Evolutionary conservation across 2,797 vertebrate genomes (phyloP), one percentile per base, ranked within the genome.

Genomic region (Hipposideros larvatus): DNA sequence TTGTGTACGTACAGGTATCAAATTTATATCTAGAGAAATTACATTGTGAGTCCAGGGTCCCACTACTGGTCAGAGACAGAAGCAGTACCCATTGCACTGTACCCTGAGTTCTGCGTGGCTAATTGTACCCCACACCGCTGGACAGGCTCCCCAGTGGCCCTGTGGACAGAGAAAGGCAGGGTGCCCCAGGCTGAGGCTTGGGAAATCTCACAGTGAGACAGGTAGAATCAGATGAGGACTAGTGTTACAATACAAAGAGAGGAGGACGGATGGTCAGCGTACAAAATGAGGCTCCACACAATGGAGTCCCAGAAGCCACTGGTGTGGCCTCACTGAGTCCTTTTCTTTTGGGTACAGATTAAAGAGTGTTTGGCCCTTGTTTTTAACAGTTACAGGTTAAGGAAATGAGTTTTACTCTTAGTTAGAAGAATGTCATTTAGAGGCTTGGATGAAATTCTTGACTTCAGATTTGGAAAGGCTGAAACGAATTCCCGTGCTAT

Each of bases 401-500:
- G 65, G 43, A 68, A 94, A n/a, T 83, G 21, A 77, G 8, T 48
- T 96, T 87, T 70, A 68, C 22, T 46, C 43, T 4, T 51, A 51
- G 3, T 34, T 7, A 61, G 26, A 74, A 91, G 57, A 87, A 88
- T 63, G 26, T 31, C 55, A 24, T 80, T 85, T 86, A 53, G 57
- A 71, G 61, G 46, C 28, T 78, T 82, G 53, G 15, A 65, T 89
- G 78, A 53, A 86, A 92, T 94, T 77, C 46, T 26, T 43, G 15
- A 82, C n/a, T 59, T 71, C 31, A 83, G 63, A 78, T 48, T 78
- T 90, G 80, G 85, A 37, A 34, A 91, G 28, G 43, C 13, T 90
- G 22, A 87, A 82, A 77, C 19, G 68, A 73, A 85, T 85, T 88
- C 13, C 37, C 82, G 3, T 48, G 55, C 74, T 16, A 2, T 24